Percentiles rank a stretch among this genome's conserved stretches.
These are phyloP conservation scores for Gryllus longicercus DNA, from an alignment of 2,888 invertebrate genomes.

Conservation along the genomic window DNA sequence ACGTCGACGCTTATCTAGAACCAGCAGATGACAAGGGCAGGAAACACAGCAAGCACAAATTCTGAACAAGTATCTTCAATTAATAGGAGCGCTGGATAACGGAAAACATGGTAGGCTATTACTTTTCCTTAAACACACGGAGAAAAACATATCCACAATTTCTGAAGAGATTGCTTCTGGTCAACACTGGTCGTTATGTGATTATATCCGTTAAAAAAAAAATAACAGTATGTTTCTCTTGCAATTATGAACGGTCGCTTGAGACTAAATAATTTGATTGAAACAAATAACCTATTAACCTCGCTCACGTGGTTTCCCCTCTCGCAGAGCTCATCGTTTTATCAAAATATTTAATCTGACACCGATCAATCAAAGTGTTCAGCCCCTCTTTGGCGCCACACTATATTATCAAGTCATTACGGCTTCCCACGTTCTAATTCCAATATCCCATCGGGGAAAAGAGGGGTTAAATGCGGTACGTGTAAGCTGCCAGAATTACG, in stretches of 20 bases:
- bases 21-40: too few relatives aligned
- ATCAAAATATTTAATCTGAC: slow-evolving; percentile 3
- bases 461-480: background rate
- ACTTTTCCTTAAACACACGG: too few relatives aligned
- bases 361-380: background rate
- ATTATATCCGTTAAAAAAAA: too few relatives aligned
- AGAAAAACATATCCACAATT: too few relatives aligned
- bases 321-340: background rate
- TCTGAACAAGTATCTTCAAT: too few relatives aligned
- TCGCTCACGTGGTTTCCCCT: background rate
- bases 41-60: too few relatives aligned
- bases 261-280: background rate
- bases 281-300: slow-evolving; percentile 1
- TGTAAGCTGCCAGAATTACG: background rate
- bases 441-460: background rate
- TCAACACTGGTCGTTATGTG: too few relatives aligned
- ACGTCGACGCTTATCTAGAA: too few relatives aligned
- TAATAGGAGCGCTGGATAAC: too few relatives aligned
- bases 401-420: background rate
- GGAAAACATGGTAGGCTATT: too few relatives aligned
- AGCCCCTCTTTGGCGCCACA: background rate
- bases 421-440: background rate
- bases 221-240: too few relatives aligned
- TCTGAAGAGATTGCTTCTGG: too few relatives aligned
- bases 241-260: background rate